Conservation (phyloP, 2,113 vertebrate species). For the Dolichallabes microphthalmus region DNA sequence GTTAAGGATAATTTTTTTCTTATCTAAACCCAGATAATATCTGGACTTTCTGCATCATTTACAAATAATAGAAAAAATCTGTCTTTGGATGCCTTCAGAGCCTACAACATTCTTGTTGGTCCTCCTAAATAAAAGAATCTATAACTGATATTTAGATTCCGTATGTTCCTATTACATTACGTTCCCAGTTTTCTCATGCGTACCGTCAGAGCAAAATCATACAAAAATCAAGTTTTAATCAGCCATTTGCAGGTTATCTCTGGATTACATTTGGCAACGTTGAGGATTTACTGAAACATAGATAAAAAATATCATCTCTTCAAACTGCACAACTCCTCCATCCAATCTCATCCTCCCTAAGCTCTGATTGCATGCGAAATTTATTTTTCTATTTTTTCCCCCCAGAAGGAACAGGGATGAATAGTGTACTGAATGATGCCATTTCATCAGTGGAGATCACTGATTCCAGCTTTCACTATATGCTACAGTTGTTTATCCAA, state of each 20-base stretch:
- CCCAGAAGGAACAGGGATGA: neutral
- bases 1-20: too few relatives aligned
- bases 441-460: slow-evolving; percentile 1
- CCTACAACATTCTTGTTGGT: neutral
- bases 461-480: neutral
- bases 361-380: neutral
- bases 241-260: neutral
- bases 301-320: neutral
- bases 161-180: too few relatives aligned
- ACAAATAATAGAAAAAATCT: neutral
- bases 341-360: neutral
- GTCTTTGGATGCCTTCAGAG: neutral
- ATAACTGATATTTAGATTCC: neutral
- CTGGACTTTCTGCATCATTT: too few relatives aligned
- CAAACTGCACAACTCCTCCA: neutral
- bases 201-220: neutral
- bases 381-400: neutral
- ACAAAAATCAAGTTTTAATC: neutral
- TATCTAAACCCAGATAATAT: too few relatives aligned
- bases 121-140: neutral
- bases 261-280: neutral
- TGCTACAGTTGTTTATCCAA: neutral
- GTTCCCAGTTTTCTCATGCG: neutral
- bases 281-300: neutral
- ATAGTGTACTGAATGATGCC: neutral